Evolutionary conservation across 2,797 vertebrate species (phyloP), one percentile per base, ranked within the genome.

Genomic region (Psittacula derbiana): DNA sequence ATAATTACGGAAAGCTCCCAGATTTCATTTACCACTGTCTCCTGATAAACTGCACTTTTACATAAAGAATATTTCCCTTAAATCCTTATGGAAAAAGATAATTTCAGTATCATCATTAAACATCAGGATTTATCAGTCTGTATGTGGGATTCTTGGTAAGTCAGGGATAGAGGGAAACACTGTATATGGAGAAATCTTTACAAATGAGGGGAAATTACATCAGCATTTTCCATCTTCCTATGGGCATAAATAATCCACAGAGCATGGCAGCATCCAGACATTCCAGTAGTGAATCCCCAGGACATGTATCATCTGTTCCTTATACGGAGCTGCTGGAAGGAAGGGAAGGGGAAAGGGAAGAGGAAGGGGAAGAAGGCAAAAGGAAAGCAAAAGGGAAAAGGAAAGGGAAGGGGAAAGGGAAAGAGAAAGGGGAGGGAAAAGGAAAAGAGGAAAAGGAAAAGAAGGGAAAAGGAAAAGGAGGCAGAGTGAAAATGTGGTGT

Each of bases 1-100:
- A 24, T 72, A 93, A 94, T 74, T 92, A 94, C 88, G 90, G 50
- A 81, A 91, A 83, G 23, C 40, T 83, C 80, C 66, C 44, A 4
- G 80, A 60, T 84, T 86, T 70, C 86, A 90, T 92, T 91, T 93
- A 73, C 66, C 38, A 64, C 30, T 67, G 44, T 66, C 38, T 93
- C n/a, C 70, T 57, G 36, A 91, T 9, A 86, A 93, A 81, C 21
- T 41, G 23, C 88, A 84, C 36, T 78, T 91, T 75, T 47, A 50
- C 41, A 60, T 79, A 70, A 86, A 78, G 53, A 75, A 81, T 17
- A 79, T 88, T 92, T 86, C 84, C 25, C 86, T 93, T 40, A 90
- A 78, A 86, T 64, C 67, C n/a, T 70, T 66, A 81, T 4, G 8
- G 47, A 41, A 91, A 90, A 80, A 73, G 33, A 81, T 58, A 36